Evolutionary conservation across 1,140 invertebrate species (phyloP), one percentile per base, ranked within the genome.

Genomic region (Atta cephalotes): DNA sequence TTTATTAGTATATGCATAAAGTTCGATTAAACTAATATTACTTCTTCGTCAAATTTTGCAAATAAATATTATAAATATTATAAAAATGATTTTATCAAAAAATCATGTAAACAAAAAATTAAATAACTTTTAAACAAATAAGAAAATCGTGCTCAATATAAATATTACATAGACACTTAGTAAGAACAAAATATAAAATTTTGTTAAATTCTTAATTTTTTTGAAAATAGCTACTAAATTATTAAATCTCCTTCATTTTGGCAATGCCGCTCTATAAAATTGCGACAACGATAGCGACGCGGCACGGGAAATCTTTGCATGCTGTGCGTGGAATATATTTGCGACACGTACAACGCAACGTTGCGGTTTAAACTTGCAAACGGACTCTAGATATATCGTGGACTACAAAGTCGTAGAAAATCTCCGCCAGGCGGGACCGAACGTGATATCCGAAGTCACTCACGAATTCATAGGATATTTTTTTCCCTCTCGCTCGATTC

Each of bases 391-490:
- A 88, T 85, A 79, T 84, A 76, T 72, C 66, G 78, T n/a, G 79
- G 60, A 65, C 74, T 76, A 90, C 76, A 88, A 88, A 78, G 71
- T 86, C 82, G 66, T 78, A 80, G 90, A 77, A 88, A 91, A 90
- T 88, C 87, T 87, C 87, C 68, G 87, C 76, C 87, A 87, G 89
- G 80, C 78, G 87, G 71, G 71, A 63, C 81, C 62, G 66, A 77
- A 90, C 90, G 89, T 91, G 90, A 91, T 90, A 91, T 90, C 87
- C 87, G 77, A 87, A 90, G 90, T 91, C 90, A 80, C 90, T 91
- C 90, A 91, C 87, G 90, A 91, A 91, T 91, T 91, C 90, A 91
- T 91, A 86, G 89, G 89, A 91, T 91, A 81, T 87, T 81, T 87
- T 82, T 70, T 82, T n/a, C 66, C 25, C 81, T 85, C 85, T 56